Conservation (phyloP, 2,888 invertebrate genomes). For the Trissolcus japonicus region DNA sequence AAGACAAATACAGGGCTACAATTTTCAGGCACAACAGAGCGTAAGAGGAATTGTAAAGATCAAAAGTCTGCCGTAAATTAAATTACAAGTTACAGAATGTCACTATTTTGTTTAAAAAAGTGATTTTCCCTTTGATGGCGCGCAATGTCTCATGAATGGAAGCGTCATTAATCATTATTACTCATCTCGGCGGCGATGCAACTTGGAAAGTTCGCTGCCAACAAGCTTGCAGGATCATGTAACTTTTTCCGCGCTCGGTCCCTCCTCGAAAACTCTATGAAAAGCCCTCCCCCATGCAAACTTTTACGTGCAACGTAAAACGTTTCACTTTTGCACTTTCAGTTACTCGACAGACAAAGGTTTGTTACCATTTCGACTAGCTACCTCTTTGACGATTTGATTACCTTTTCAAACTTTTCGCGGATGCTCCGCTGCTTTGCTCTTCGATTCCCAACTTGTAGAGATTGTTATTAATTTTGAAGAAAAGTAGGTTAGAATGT, state of each 20-base stretch:
- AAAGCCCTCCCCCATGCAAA: constrained; percentile 37
- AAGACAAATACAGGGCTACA: background rate
- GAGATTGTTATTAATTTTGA: constrained; percentile 32
- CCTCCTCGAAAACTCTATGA: constrained; percentile 48
- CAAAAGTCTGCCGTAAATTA: background rate
- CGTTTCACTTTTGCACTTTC: constrained; percentile 53
- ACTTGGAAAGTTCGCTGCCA: constrained; percentile 27
- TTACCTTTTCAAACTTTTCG: constrained; percentile 44
- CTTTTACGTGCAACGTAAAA: constrained; percentile 30
- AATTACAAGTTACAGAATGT: background rate
- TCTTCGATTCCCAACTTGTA: constrained; percentile 10
- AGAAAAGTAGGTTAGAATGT: constrained; percentile 31
- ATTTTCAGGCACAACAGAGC: background rate
- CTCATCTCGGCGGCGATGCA: constrained; percentile 2
- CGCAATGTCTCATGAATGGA: background rate
- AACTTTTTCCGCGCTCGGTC: constrained; percentile 30
- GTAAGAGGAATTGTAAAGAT: background rate
- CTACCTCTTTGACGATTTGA: constrained; percentile 45
- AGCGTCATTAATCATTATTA: constrained; percentile 38
- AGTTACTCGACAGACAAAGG: constrained; percentile 51
- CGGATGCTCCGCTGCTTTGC: constrained; percentile 17
- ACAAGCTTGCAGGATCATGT: constrained; percentile 20
- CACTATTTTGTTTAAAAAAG: background rate
- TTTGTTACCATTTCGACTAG: constrained; percentile 49
- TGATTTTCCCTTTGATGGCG: background rate